Percentiles rank a stretch among this genome's conserved stretches.
These are phyloP conservation scores for Macroramphosus scolopax DNA, from an alignment of 2,797 vertebrate genomes.

Conservation along the genomic window DNA sequence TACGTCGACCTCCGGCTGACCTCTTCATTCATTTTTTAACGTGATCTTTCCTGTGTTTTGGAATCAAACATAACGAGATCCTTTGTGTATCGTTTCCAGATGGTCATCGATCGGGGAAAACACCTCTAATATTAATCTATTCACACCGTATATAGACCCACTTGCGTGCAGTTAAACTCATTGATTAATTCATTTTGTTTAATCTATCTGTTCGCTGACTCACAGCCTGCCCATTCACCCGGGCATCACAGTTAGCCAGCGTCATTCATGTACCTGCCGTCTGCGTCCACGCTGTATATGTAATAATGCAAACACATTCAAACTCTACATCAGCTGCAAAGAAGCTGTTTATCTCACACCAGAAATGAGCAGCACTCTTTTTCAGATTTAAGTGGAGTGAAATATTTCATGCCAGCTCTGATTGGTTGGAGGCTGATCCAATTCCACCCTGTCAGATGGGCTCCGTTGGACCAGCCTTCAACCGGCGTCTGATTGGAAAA, in stretches of 20 bases:
- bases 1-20: conserved; percentile 31
- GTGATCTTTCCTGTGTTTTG: too few relatives aligned
- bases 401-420: too few relatives aligned
- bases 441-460: not conserved
- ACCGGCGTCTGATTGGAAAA: not conserved
- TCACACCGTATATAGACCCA: conserved; percentile 18
- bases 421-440: not conserved
- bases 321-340: not conserved
- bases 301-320: too few relatives aligned
- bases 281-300: too few relatives aligned
- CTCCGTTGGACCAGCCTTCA: conserved; percentile 1
- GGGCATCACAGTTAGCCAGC: not conserved
- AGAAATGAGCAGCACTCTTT: conserved; percentile 1
- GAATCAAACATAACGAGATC: conserved; percentile 31
- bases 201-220: conserved; percentile 12
- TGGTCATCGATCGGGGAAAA: conserved; percentile 15
- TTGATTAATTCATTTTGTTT: conserved; percentile 9
- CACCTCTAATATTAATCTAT: conserved; percentile 17
- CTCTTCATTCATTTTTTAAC: conserved; percentile 38
- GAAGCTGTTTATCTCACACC: conserved; percentile 1
- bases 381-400: too few relatives aligned
- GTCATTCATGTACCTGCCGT: conserved; percentile 5
- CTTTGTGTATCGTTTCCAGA: conserved; percentile 9
- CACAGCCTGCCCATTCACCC: conserved; percentile 6
- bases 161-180: conserved; percentile 16